These are phyloP conservation scores for Oryctes rhinoceros DNA, from an alignment of 1,140 invertebrate genomes.

Conservation along the genomic window DNA sequence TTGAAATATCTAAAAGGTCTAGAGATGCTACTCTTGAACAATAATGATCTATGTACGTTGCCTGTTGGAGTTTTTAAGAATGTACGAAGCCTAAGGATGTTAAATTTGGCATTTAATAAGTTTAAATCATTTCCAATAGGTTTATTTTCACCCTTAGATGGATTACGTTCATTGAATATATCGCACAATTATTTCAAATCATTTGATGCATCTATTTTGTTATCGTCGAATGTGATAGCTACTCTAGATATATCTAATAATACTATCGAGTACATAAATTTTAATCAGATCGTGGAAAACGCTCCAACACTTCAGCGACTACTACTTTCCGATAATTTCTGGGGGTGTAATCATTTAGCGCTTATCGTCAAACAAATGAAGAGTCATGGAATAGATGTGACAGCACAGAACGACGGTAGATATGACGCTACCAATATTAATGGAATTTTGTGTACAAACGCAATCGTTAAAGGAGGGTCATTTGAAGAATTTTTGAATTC, in stretches of 20 bases:
- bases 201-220: conserved; percentile 50
- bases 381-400: conserved; percentile 49
- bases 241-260: conserved; percentile 53
- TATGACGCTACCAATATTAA: conserved; percentile 56
- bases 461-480: neutral
- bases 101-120: conserved; percentile 55
- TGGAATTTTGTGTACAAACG: conserved; percentile 55
- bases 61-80: conserved; percentile 54
- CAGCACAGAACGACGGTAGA: conserved; percentile 43
- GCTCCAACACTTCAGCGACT: conserved; percentile 50
- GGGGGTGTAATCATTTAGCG: conserved; percentile 50
- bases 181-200: conserved; percentile 51
- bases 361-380: conserved; percentile 53
- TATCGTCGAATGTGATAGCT: conserved; percentile 48
- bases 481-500: neutral
- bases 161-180: conserved; percentile 52
- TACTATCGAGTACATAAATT: conserved; percentile 53
- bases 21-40: conserved; percentile 54
- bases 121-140: conserved; percentile 51
- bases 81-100: conserved; percentile 46
- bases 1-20: conserved; percentile 51
- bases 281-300: conserved; percentile 46
- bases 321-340: conserved; percentile 53
- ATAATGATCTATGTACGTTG: conserved; percentile 53
- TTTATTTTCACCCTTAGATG: conserved; percentile 53